Base-by-base conservation (phyloP, 2,797 vertebrate genomes). In the Rhinichthys osculus region DNA sequence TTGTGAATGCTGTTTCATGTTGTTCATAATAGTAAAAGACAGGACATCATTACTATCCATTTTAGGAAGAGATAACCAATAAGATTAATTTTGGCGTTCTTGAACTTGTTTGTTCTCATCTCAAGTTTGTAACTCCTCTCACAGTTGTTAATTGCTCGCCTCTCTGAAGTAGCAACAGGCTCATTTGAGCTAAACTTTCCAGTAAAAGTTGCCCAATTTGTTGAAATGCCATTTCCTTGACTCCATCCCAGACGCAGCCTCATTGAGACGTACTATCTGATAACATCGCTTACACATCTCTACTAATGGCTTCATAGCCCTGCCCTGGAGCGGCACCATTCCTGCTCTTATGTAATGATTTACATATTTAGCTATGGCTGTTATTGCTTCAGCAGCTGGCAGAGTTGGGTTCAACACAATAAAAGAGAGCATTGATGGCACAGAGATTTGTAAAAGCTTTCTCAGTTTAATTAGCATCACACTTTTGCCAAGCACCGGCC, bases 181-280 rank as follows among this genome's bases (percentile, higher is more conserved):
- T 7, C 44, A 52, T 38, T 82, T 81, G 69, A 72, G 83, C 69
- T 69, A 40, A 87, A 92, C 89, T 89, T 91, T 92, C 87, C 91
- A 89, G 81, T 78, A 76, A 91, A 81, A 87, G 78, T 90, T 78
- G 71, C 81, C 71, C 90, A 59, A 90, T 91, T 74, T 47, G 50
- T 86, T 33, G 6, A 66, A 64, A 66, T 33, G 27, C 5, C 13
- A 30, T 2, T 16, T 86, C 76, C 77, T 91, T 88, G 81, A 91
- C 85, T 57, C 35, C 42, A 89, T 90, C 90, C 87, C 87, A 89
- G 90, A 81, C 69, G 52, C 52, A 84, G 88, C 83, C 33, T 83
- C 87, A 82, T 69, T 71, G 79, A 88, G 91, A 86, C 88, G 85
- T 16, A 89, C 88, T 92, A 94, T 92, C 91, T 87, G 89, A 52